Percentiles rank a stretch among this genome's conserved stretches.
Conservation (phyloP, 2,797 vertebrate genomes). For the Sebastolobus altivelis region DNA sequence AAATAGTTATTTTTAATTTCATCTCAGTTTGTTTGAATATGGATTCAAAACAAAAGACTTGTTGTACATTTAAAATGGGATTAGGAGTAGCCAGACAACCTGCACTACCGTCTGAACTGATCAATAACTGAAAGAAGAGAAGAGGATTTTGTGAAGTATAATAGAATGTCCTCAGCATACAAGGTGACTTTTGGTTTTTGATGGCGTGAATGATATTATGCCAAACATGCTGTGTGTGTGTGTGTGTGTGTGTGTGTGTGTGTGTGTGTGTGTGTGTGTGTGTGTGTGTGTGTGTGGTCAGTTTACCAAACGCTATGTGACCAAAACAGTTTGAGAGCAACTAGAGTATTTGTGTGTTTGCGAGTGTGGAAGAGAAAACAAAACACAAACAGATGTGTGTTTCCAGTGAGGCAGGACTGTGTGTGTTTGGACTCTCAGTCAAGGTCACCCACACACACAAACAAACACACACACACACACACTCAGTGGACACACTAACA, state of each 20-base stretch:
- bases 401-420: slow-evolving; percentile 45
- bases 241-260: not conserved
- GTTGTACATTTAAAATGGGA: no score
- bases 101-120: no score
- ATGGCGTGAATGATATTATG: no score
- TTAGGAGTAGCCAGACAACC: no score
- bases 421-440: slow-evolving; percentile 52
- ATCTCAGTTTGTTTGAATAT: no score
- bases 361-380: slow-evolving; percentile 28
- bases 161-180: no score
- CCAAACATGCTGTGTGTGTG: not conserved
- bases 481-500: slow-evolving; percentile 23
- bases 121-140: no score
- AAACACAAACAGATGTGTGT: slow-evolving; percentile 58
- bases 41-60: no score
- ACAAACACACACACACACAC: slow-evolving; percentile 25
- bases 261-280: not conserved
- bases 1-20: no score
- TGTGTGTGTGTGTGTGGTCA: slow-evolving; percentile 6
- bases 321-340: slow-evolving; percentile 29
- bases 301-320: slow-evolving; percentile 26
- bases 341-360: slow-evolving; percentile 39
- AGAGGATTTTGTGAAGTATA: no score
- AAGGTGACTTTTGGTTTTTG: no score
- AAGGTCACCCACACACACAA: slow-evolving; percentile 58